Base-by-base conservation (phyloP, 2,113 vertebrate species). In the Dicentrarchus labrax region DNA sequence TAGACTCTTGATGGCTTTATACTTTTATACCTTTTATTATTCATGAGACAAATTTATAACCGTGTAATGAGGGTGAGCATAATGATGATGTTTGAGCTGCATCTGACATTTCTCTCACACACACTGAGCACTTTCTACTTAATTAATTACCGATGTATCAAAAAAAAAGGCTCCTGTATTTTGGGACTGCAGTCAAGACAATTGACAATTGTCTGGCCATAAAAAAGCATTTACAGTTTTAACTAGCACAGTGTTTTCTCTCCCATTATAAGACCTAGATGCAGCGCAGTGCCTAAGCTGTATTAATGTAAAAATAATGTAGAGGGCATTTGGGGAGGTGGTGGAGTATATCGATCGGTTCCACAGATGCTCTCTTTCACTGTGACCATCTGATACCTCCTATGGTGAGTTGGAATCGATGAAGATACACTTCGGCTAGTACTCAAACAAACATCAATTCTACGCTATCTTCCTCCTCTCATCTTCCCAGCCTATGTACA, bases 1-100 rank as follows among this genome's bases (percentile, higher is more conserved):
- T 48, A 66, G 53, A 80, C 38, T 61, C n/a, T 38, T 82, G 84
- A 84, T 86, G 77, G 41, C 86, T 90, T 90, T 24, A 86, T 67
- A 65, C 41, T 76, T 77, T 80, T 53, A 30, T 30, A 66, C 13
- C 60, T 68, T 87, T 69, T 80, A 81, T 70, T 71, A 86, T 84
- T 85, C 70, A 77, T 45, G 70, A 77, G 61, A 72, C 24, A 72
- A 67, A 72, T 74, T n/a, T 69, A 50, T 19, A 67, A 69, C 72
- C 50, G 79, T 39, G 22, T 79, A 83, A 87, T 79, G 73, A 80
- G 24, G 64, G 77, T 50, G 56, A 50, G 47, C 17, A 30, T 73
- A 60, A 81, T 81, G 24, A 90, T 74, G 65, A 43, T 45, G 41
- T 73, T 51, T 48, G 21, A 82, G 66, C 5, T 5, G 24, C 48